Base-by-base conservation (phyloP, 2,113 vertebrate species). In the Boleophthalmus pectinirostris region DNA sequence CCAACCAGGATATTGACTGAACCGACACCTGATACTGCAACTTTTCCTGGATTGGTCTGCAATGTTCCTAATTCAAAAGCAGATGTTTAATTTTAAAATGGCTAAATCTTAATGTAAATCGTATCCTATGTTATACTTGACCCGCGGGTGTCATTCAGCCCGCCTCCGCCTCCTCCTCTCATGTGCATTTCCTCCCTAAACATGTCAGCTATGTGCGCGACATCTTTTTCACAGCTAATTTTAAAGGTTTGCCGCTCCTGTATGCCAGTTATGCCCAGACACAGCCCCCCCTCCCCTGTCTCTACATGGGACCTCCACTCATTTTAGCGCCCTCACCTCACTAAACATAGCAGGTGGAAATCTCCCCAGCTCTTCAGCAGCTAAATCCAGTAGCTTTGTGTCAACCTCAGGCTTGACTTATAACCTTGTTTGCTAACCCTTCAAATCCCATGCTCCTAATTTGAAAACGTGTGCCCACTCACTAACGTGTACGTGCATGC, bases 341-440 rank as follows among this genome's bases (percentile, higher is more conserved):
- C 84, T 87, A 84, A 77, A 88, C 70, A 80, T 88, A 82, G 74
- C 64, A 33, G 56, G 76, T 73, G 38, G 79, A 68, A 73, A 71
- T 78, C 73, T 74, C 74, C 64, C 51, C 16, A 18, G 67, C 68
- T 72, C 73, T 67, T 74, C 53, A 29, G 69, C 54, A 68, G 68
- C 74, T 86, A 85, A 87, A 82, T 81, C 82, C 70, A 84, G 83
- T 68, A 73, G 72, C 83, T 85, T 88, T 83, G 72, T 82, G 73
- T 74, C 80, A 87, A 64, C 77, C 43, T 1, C 47, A 16, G 46
- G 70, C 43, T 87, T 82, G 61, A 85, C 73, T 67, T 80, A 51
- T 73, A 70, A 73, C 80, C 76, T 83, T 23, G 3, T 70, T 74
- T 47, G 29, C 69, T 68, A 64, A 77, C 66, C 61, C 69, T 58